These are phyloP conservation scores for Brachypalpus laphriformis DNA, from an alignment of 2,888 invertebrate species.

Conservation along the genomic window DNA sequence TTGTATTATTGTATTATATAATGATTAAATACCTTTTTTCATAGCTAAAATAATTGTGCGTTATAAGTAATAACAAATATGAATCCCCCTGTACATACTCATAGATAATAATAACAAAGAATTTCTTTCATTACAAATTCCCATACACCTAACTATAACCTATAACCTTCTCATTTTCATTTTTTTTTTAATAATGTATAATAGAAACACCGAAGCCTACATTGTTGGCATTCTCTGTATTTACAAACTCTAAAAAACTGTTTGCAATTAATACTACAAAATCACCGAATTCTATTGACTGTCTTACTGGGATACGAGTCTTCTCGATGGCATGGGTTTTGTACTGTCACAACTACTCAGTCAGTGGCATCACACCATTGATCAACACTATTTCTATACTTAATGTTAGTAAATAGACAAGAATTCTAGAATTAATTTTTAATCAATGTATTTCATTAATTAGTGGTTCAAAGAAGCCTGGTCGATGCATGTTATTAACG, in stretches of 20 bases:
- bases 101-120: no score
- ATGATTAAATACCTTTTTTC: no score
- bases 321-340: slow-evolving; percentile 53
- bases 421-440: background rate
- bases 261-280: slow-evolving; percentile 42
- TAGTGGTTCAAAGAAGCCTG: slow-evolving; percentile 59
- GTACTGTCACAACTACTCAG: slow-evolving; percentile 6
- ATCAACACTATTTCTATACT: slow-evolving; percentile 15
- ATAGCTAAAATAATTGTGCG: no score
- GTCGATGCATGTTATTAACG: slow-evolving; percentile 77
- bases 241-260: slow-evolving; percentile 55
- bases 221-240: slow-evolving; percentile 43
- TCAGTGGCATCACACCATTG: background rate
- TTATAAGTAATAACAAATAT: no score
- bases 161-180: no score
- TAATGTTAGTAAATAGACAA: background rate
- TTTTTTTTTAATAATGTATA: no score
- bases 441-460: background rate
- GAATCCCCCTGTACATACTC: no score
- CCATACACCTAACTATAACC: no score
- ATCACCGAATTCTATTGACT: slow-evolving; percentile 32
- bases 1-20: no score
- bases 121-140: no score
- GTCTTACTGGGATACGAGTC: slow-evolving; percentile 37
- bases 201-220: slow-evolving; percentile 20